Conservation (phyloP, 1,140 invertebrate genomes). For the Cepaea nemoralis region DNA sequence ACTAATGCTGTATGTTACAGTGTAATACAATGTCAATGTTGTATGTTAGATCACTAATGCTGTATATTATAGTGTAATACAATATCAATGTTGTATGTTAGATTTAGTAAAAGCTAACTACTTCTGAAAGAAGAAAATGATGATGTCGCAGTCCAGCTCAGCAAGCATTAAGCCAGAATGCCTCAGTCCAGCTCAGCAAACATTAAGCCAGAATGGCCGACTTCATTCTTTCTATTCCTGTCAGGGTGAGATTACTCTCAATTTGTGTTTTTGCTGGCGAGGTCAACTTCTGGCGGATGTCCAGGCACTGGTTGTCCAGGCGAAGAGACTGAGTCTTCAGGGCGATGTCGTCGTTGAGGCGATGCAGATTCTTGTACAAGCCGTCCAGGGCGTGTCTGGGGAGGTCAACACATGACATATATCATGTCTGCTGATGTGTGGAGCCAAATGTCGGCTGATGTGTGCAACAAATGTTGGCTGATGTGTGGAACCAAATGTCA, state of each 20-base stretch:
- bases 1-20: too few relatives aligned
- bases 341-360: conserved; percentile 71
- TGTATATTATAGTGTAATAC: too few relatives aligned
- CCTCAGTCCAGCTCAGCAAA: too few relatives aligned
- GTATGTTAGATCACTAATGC: too few relatives aligned
- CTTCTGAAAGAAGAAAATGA: background rate
- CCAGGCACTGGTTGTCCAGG: conserved; percentile 70
- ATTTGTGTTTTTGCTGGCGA: conserved; percentile 60
- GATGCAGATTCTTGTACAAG: conserved; percentile 70
- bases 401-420: too few relatives aligned
- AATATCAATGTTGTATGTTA: too few relatives aligned
- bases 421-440: too few relatives aligned
- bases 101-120: too few relatives aligned
- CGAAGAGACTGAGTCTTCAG: conserved; percentile 71
- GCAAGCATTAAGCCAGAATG: background rate
- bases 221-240: conserved; percentile 67
- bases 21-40: too few relatives aligned
- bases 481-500: too few relatives aligned
- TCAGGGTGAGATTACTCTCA: conserved; percentile 68
- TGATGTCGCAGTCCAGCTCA: background rate
- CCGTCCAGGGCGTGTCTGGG: conserved; percentile 71
- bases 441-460: too few relatives aligned
- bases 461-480: too few relatives aligned
- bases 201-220: conserved; percentile 65
- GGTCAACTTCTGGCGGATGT: conserved; percentile 67